Base-by-base conservation (phyloP, 2,888 invertebrate genomes). In the Caenorhabditis drosophilae region DNA sequence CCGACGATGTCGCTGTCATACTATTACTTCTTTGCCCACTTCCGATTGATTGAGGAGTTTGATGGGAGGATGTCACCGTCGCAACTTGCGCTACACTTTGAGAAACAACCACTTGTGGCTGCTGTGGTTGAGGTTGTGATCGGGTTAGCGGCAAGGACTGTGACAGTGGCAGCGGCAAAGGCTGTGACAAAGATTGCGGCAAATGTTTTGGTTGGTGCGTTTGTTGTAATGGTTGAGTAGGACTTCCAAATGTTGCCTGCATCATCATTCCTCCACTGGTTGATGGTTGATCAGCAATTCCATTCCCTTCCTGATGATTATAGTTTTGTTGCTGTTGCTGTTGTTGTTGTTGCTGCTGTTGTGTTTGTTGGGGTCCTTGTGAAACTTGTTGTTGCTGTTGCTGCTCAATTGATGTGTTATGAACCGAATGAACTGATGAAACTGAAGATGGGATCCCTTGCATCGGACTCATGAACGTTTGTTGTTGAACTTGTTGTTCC, bases 401-500 rank as follows among this genome's bases (percentile, higher is more conserved):
- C 61, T 59, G 58, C 31, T 70, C 70, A 46, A 67, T 53, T 22
- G 70, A 70, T 12, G 41, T 54, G 25, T 69, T 67, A 27, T 70
- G 73, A 2, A 58, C 63, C 1, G 66, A 66, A 42, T 74, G 74
- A 11, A 64, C 64, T 0, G 74, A 74, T 31, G 61, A 59, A 4
- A 73, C 73, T 2, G 73, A 71, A 0, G 61, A 55, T 0, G 74
- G 74, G 54, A 61, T 61, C 44, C 47, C 49, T 31, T 54, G 54
- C 62, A 70, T 67, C 0, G 72, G 72, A 34, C 67, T 70, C 67
- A 72, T 69, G 40, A 72, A 72, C 27, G 22, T 4, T 23, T 42
- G 22, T 7, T 60, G 64, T 23, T 60, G 48, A 3, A 34, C 48
- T 35, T 63, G 70, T 50, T 67, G 66, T 47, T 72, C 72, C 11